These are phyloP conservation scores for Drosophila sproati DNA, from an alignment of 1,140 invertebrate genomes.

Conservation along the genomic window DNA sequence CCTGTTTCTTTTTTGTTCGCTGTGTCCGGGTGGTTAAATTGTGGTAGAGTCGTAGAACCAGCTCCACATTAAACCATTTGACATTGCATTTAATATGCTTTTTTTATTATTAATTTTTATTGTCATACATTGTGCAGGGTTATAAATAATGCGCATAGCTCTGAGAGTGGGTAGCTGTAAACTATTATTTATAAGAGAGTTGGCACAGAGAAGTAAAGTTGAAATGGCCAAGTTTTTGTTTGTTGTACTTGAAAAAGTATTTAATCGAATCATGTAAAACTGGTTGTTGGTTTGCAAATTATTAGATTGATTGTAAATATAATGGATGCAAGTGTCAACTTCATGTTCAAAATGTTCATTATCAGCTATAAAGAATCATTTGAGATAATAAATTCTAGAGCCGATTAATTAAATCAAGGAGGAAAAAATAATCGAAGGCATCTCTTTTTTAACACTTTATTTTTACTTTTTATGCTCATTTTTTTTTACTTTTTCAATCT, in stretches of 20 bases:
- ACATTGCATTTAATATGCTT: slow-evolving; percentile 79
- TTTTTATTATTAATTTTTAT: slow-evolving; percentile 82
- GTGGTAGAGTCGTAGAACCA: slow-evolving; percentile 6
- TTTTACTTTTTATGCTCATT: background rate
- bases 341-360: no score
- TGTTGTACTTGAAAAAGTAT: background rate
- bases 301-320: background rate
- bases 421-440: no score
- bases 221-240: background rate
- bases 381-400: no score
- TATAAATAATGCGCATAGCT: slow-evolving; percentile 54
- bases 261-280: background rate
- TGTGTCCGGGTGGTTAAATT: slow-evolving; percentile 58
- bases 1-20: slow-evolving; percentile 7
- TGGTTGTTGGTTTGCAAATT: background rate
- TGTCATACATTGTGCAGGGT: slow-evolving; percentile 36
- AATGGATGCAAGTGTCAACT: no score
- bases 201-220: background rate
- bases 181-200: background rate
- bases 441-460: background rate
- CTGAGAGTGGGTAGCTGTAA: background rate
- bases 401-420: no score
- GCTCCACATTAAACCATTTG: slow-evolving; percentile 76
- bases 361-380: no score
- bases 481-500: background rate